Conservation (phyloP, 2,113 vertebrate species). For the Entomyzon cyanotis region DNA sequence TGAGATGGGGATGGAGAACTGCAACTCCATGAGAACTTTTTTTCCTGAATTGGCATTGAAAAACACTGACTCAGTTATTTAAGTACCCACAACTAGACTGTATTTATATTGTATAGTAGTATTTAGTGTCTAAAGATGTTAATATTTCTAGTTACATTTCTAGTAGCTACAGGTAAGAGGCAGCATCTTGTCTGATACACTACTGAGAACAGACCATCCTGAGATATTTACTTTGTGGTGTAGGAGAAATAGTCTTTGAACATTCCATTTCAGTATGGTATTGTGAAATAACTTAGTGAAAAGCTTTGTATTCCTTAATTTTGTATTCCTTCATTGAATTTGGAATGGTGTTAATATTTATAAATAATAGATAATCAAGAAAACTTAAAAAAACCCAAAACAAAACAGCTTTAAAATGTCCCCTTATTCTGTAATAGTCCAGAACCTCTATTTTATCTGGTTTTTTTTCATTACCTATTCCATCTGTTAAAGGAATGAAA, state of each 20-base stretch:
- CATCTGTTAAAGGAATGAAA: neutral
- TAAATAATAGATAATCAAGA: neutral
- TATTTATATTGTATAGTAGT: neutral
- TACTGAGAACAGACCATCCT: neutral
- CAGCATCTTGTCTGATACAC: neutral
- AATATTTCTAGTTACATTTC: neutral
- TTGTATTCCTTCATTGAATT: neutral
- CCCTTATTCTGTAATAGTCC: neutral
- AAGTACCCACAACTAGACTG: neutral
- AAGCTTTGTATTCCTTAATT: neutral
- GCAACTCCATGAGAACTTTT: neutral
- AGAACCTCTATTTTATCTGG: neutral
- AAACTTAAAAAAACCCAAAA: neutral
- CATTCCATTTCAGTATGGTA: neutral
- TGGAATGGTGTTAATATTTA: neutral
- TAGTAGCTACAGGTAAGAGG: neutral
- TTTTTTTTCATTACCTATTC: neutral
- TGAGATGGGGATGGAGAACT: neutral
- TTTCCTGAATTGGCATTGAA: neutral
- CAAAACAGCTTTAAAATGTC: neutral
- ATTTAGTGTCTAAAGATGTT: neutral
- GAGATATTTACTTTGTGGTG: neutral
- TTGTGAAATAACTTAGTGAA: neutral
- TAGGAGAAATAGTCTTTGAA: neutral
- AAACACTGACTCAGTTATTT: neutral